Base-by-base conservation (phyloP, 1,140 invertebrate species). In the Lordiphosa mommai region DNA sequence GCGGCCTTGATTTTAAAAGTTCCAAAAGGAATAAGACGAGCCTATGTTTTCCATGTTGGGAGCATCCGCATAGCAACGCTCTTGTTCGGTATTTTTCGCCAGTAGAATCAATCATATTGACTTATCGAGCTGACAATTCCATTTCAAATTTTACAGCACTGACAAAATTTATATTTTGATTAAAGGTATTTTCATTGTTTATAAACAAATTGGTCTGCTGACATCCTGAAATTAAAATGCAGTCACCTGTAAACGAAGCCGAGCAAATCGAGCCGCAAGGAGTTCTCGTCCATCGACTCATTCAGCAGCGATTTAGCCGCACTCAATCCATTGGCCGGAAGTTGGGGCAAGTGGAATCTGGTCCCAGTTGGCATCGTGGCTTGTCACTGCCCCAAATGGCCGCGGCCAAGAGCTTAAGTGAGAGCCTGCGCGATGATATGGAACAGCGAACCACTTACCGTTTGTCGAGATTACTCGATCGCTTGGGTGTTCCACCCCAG, bases 321-420 rank as follows among this genome's bases (percentile, higher is more conserved):
- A 32, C 23, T 27, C 6, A 7, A n/a, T 1, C 40, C 20, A 8
- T 12, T 0, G 38, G 1, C 0, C 13, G 13, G 12, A 16, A 33
- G 1, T 5, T 41, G 2, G 2, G 4, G 1, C 2, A 40, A 17
- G 13, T 14, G 23, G 12, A 16, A 34, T n/a, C 44, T 12, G 7
- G 20, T 13, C 64, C 64, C 4, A 10, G 8, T 17, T 87, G 85
- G 85, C 87, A 63, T 50, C 71, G 72, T 1, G 64, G 53, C 2
- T 30, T 87, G 1, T 72, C 85, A 0, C 5, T 37, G 1, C 9
- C 9, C 6, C 85, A 87, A 51, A 7, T 61, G 34, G 10, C 4
- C 2, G 85, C 73, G 0, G 50, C 50, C 0, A 20, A 59, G 9
- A 13, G 1, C 0, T 4, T 87, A 2, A 16, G 9, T 10, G 3